phyloP scores from a whole-genome alignment of 2,113 vertebrate genomes.

The Haemorhous mexicanus region DNA sequence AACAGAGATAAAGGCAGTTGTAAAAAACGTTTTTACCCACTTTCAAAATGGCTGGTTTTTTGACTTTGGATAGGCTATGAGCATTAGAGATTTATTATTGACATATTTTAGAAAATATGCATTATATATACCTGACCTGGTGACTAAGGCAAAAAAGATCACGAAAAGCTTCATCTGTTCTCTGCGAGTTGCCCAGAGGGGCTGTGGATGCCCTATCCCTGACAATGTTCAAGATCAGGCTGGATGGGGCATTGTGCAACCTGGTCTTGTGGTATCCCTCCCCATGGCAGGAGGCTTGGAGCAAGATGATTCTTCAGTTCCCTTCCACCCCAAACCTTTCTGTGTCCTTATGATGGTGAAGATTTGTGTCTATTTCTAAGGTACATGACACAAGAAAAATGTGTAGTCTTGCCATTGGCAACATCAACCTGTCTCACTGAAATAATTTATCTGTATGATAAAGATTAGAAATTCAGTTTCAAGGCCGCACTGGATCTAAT shows the following conservation, averaged over 20 bases:
- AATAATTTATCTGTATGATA: background rate
- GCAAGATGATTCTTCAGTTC: background rate
- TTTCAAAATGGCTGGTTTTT: background rate
- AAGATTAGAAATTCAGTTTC: background rate
- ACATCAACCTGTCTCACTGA: background rate
- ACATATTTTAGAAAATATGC: background rate
- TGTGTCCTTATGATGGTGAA: background rate
- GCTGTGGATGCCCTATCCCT: background rate
- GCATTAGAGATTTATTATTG: background rate
- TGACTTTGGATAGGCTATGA: background rate
- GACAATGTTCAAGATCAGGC: no score
- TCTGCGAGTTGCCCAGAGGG: background rate
- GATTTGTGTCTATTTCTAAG: background rate
- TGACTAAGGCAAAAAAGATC: background rate
- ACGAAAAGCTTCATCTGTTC: background rate
- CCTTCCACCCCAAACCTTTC: background rate
- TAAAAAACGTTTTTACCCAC: background rate
- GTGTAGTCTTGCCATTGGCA: background rate
- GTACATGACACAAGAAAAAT: background rate
- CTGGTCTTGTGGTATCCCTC: background rate
- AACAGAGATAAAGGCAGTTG: background rate
- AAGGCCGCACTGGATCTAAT: background rate
- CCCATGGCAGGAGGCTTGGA: no score
- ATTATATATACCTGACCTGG: background rate
- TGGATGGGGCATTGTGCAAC: background rate